Evolutionary conservation across 2,888 invertebrate species (phyloP).

Genomic region (Iselma pallidipennis): DNA sequence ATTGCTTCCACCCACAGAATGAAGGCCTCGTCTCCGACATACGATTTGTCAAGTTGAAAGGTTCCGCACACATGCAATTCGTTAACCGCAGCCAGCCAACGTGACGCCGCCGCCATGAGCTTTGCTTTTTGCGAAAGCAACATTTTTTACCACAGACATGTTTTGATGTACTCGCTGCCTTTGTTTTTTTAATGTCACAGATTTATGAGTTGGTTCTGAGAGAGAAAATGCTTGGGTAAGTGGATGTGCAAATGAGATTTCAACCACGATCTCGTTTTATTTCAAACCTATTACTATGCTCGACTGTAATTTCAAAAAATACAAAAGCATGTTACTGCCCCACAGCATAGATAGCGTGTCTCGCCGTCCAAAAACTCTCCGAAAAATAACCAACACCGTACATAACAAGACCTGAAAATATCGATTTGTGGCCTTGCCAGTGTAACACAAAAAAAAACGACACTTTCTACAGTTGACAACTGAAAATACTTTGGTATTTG

Average conservation of each 20-base stretch:
- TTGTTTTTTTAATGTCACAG: constrained; percentile 52
- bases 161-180: constrained; percentile 53
- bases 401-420: background rate
- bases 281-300: constrained; percentile 25
- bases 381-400: background rate
- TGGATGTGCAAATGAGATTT: constrained; percentile 52
- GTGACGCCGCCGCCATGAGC: constrained; percentile 54
- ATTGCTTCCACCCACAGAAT: constrained; percentile 50
- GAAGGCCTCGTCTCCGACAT: constrained; percentile 46
- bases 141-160: constrained; percentile 53
- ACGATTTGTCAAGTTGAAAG: constrained; percentile 57
- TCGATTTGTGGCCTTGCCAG: background rate
- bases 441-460: background rate
- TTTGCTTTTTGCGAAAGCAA: constrained; percentile 51
- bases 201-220: constrained; percentile 46
- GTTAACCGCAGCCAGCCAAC: constrained; percentile 56
- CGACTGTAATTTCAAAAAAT: constrained; percentile 30
- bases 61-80: constrained; percentile 58
- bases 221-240: constrained; percentile 43
- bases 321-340: constrained; percentile 9
- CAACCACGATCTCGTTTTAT: constrained; percentile 39
- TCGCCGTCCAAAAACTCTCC: background rate
- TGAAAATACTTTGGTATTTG: background rate
- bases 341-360: background rate
- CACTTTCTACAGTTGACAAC: background rate